phyloP scores from a whole-genome alignment of 2,888 invertebrate species.

The Pheosia gnoma region DNA sequence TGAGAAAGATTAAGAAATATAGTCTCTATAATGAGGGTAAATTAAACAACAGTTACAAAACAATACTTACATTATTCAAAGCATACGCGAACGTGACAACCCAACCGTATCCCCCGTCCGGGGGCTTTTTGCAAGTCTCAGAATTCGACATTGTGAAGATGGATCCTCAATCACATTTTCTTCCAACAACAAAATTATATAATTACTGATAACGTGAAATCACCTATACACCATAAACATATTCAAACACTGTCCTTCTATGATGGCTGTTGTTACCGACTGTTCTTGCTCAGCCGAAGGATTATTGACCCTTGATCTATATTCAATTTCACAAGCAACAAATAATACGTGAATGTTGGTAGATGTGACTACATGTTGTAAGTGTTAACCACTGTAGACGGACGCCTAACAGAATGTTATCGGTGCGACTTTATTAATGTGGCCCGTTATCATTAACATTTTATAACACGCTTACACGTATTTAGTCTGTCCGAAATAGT shows the following conservation, averaged over 20 bases:
- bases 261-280: constrained; percentile 9
- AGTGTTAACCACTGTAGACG: constrained; percentile 28
- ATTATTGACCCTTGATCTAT: constrained; percentile 34
- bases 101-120: constrained; percentile 88
- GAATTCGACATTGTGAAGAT: constrained; percentile 54
- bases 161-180: constrained; percentile 46
- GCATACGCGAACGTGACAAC: constrained; percentile 84
- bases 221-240: constrained; percentile 34
- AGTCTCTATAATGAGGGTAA: not conserved
- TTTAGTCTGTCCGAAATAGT: constrained; percentile 29
- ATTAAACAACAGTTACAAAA: not conserved
- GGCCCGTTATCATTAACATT: constrained; percentile 60
- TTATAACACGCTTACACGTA: constrained; percentile 41
- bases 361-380: constrained; percentile 28
- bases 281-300: constrained; percentile 16
- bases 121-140: constrained; percentile 75
- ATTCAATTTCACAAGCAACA: constrained; percentile 20
- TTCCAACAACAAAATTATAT: constrained; percentile 23
- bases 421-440: constrained; percentile 59
- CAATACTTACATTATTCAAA: constrained; percentile 86
- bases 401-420: constrained; percentile 53
- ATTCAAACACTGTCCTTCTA: constrained; percentile 24
- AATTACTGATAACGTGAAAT: constrained; percentile 26
- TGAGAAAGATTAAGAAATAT: constrained; percentile 1
- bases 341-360: constrained; percentile 30